These are phyloP conservation scores for Planococcus citri DNA, from an alignment of 1,140 invertebrate genomes.

Conservation along the genomic window DNA sequence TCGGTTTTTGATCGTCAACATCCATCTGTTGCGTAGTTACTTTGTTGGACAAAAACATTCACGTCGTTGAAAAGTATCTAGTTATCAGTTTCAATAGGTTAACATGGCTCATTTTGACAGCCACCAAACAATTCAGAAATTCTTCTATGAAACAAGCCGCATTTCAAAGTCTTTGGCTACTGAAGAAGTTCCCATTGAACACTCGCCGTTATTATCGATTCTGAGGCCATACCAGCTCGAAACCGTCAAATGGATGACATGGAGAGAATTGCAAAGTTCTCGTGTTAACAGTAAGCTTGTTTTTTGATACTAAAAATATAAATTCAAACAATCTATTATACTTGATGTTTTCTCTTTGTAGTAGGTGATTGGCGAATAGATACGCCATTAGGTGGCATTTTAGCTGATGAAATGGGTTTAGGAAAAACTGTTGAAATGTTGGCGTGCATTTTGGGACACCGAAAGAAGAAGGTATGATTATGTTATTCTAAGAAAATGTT, in stretches of 20 bases:
- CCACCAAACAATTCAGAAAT: background rate
- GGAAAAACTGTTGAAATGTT: conserved; percentile 72
- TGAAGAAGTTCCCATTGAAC: background rate
- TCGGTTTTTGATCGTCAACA: too few relatives aligned
- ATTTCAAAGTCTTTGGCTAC: background rate
- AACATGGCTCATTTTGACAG: background rate
- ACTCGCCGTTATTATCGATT: conserved; percentile 28
- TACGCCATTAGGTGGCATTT: conserved; percentile 53
- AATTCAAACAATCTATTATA: background rate
- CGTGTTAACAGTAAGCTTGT: background rate
- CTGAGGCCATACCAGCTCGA: conserved; percentile 52
- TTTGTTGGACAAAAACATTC: too few relatives aligned
- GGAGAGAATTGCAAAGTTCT: conserved; percentile 34
- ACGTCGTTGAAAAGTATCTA: too few relatives aligned
- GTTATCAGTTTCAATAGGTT: too few relatives aligned
- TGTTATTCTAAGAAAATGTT: too few relatives aligned
- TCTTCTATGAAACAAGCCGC: background rate
- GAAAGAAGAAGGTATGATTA: background rate
- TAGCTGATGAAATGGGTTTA: conserved; percentile 75
- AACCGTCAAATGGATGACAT: conserved; percentile 58
- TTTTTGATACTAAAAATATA: too few relatives aligned
- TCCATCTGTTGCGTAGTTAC: too few relatives aligned
- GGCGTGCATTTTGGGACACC: conserved; percentile 34
- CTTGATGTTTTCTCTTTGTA: conserved; percentile 1
- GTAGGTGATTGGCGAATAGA: conserved; percentile 16